A percentile compares a stretch with the other conserved stretches of the same genome.
phyloP scores from a whole-genome alignment of 2,113 vertebrate genomes.

The Verasper variegatus region DNA sequence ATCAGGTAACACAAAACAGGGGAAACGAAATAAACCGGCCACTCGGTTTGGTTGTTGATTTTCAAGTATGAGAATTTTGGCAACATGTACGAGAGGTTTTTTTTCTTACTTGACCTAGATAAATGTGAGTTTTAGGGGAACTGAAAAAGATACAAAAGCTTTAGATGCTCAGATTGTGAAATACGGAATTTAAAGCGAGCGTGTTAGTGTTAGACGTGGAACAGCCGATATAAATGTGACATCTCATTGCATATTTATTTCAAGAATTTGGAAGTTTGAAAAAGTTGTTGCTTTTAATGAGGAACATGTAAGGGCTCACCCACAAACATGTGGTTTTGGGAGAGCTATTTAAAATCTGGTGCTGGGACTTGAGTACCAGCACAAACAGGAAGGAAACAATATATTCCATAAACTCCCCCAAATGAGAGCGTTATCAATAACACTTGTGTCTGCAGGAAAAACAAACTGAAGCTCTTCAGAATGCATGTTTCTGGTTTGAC shows the following conservation, averaged over 20 bases:
- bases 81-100: conserved; percentile 1
- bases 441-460: conserved; percentile 68
- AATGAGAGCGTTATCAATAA: conserved; percentile 77
- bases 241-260: conserved; percentile 57
- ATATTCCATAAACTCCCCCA: conserved; percentile 71
- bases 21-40: conserved; percentile 49
- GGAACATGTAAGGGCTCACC: conserved; percentile 54
- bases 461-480: conserved; percentile 59
- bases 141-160: conserved; percentile 39
- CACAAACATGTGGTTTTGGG: conserved; percentile 68
- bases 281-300: conserved; percentile 64
- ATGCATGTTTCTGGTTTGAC: conserved; percentile 75
- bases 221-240: conserved; percentile 41
- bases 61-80: conserved; percentile 36
- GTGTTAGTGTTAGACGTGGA: conserved; percentile 9
- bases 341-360: conserved; percentile 51
- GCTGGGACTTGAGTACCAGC: conserved; percentile 61
- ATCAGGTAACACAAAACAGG: conserved; percentile 44
- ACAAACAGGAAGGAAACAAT: conserved; percentile 81
- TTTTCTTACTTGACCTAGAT: conserved; percentile 37
- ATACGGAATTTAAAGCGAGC: conserved; percentile 35
- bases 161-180: conserved; percentile 35
- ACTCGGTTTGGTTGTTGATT: conserved; percentile 55
- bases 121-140: conserved; percentile 38
- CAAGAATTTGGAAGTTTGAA: conserved; percentile 48